Conservation (phyloP, 2,113 vertebrate genomes). For the Apus apus region DNA sequence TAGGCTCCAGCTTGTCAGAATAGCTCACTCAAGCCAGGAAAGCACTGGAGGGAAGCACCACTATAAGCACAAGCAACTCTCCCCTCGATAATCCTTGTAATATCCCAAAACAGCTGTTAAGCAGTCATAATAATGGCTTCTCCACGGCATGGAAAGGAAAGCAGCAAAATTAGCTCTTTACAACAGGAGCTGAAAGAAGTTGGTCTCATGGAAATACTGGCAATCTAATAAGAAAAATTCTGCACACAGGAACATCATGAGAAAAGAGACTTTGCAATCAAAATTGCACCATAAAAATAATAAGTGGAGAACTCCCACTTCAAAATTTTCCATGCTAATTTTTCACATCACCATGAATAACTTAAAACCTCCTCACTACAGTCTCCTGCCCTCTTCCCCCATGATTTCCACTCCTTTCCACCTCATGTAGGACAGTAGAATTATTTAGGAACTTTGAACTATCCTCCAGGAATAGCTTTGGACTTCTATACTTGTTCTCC, state of each 20-base stretch:
- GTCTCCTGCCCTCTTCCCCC: neutral
- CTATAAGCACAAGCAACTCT: neutral
- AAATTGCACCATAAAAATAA: neutral
- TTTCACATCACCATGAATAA: neutral
- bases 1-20: neutral
- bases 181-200: neutral
- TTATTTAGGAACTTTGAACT: neutral
- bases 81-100: rapidly evolving
- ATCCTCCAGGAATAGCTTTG: neutral
- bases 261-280: neutral
- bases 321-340: neutral
- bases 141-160: neutral
- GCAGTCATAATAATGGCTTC: neutral
- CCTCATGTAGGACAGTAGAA: neutral
- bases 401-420: neutral
- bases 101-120: neutral
- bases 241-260: neutral
- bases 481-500: neutral
- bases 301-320: neutral
- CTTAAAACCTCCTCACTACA: neutral
- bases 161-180: neutral
- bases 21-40: neutral
- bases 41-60: neutral
- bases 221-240: neutral
- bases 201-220: neutral